Base-by-base conservation (phyloP, 2,797 vertebrate genomes). In the Alfaro cultratus region DNA sequence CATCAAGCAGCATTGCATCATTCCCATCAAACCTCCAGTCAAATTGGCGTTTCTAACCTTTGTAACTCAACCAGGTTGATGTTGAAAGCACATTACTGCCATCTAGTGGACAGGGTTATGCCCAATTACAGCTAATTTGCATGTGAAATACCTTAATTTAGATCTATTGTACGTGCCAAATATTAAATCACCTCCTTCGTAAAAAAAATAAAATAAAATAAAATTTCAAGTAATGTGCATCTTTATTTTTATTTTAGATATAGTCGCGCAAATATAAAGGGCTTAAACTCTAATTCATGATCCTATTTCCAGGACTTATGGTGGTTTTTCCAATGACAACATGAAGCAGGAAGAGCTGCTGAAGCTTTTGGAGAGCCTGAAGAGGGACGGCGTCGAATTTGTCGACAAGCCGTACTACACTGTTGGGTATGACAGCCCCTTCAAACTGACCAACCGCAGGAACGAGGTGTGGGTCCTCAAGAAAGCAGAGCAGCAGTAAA, bases 391-490 rank as follows among this genome's bases (percentile, higher is more conserved):
- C 1, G 94, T 95, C 81, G 80, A 76, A 36, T 96, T 94, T 29
- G 83, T 95, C 1, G 96, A 96, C 39, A 91, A 91, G 46, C 96
- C 96, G 0, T 97, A 93, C 89, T 98, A 97, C 76, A 82, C 91
- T 0, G 96, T 91, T 1, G 96, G 96, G 71, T 97, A 97, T 4
- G 95, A 95, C 90, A 96, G 95, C 81, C 96, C 94, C 80, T 95
- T 96, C 85, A 95, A 97, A 81, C 93, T 97, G 82, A 90, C 95
- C 81, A 95, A 96, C n/a, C 95, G 95, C 93, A 94, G 87, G 81
- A 96, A 96, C 0, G 96, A 97, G 87, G 95, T 97, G 12, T 97
- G 96, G 95, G 53, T 97, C 80, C 91, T 95, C 76, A 94, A 95
- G 89, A 93, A 93, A 39, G 82, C 82, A 4, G 87, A 84, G 34